Evolutionary conservation across 1,140 invertebrate species (phyloP).

Genomic region (Hylyphantes graminicola): DNA sequence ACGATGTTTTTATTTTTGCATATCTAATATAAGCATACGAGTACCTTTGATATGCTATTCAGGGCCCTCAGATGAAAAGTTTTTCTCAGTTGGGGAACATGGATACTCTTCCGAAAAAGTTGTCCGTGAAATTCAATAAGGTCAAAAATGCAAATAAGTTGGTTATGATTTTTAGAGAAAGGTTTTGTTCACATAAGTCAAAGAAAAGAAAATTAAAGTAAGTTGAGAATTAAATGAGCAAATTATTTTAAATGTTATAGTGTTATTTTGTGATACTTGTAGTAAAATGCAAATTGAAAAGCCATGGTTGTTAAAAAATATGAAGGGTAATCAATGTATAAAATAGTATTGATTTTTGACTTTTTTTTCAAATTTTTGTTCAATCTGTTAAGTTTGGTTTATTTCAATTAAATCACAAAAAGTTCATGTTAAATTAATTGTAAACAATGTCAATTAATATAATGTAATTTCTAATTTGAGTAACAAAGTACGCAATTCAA

Average conservation of each 20-base stretch:
- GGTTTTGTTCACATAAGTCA: constrained; percentile 26
- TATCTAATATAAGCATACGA: not conserved
- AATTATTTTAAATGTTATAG: not conserved
- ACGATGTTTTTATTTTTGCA: no score
- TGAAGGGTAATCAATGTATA: no score
- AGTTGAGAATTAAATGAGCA: constrained; percentile 4
- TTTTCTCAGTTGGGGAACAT: not conserved
- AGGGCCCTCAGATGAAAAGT: no score
- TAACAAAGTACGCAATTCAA: no score
- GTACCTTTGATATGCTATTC: not conserved
- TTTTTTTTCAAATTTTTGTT: no score
- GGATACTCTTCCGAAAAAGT: constrained; percentile 27
- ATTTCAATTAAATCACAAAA: no score
- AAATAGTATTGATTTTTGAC: no score
- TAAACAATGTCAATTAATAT: no score
- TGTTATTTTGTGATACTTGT: not conserved
- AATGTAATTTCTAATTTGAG: no score
- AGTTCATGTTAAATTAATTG: no score
- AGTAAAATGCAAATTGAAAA: not conserved
- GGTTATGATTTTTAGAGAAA: constrained; percentile 26
- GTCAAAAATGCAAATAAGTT: constrained; percentile 27
- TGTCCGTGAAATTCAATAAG: constrained; percentile 26
- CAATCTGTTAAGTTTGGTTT: no score
- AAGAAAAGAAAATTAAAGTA: constrained; percentile 39
- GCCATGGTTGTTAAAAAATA: not conserved